Evolutionary conservation across 2,797 vertebrate genomes (phyloP).

Genomic region (Harpagifer antarcticus): DNA sequence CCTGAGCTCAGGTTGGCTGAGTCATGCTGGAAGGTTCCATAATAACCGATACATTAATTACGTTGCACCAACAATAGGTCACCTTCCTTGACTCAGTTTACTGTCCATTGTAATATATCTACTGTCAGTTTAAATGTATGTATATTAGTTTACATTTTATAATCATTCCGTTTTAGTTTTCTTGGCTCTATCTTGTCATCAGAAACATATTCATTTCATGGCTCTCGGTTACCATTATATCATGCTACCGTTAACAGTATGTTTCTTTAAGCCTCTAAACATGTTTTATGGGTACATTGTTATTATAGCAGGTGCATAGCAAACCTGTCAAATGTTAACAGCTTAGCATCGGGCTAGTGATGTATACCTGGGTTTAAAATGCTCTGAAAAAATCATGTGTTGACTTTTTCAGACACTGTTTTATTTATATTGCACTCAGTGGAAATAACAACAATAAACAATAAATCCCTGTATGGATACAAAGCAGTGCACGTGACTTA

Average conservation of each 20-base stretch:
- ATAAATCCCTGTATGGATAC: constrained; percentile 7
- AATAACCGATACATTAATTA: constrained; percentile 20
- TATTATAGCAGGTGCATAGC: not conserved
- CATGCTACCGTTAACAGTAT: not conserved
- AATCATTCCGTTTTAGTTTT: too few relatives aligned
- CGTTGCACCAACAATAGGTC: constrained; percentile 21
- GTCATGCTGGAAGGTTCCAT: constrained; percentile 29
- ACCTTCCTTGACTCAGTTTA: constrained; percentile 14
- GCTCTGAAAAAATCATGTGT: not conserved
- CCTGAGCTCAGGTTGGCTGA: constrained; percentile 22
- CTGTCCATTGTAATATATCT: constrained; percentile 6
- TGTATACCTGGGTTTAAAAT: not conserved
- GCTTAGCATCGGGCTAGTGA: not conserved
- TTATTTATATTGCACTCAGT: not conserved
- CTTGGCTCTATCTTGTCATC: too few relatives aligned
- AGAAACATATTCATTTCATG: too few relatives aligned
- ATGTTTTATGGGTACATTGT: not conserved
- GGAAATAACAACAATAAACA: not conserved
- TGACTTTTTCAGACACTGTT: constrained; percentile 1
- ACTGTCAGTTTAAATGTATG: not conserved
- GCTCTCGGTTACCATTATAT: not conserved
- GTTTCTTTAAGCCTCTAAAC: not conserved
- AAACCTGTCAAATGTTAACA: not conserved
- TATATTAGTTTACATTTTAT: too few relatives aligned
- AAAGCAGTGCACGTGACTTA: not conserved